Base-by-base conservation (phyloP, 2,797 vertebrate species). In the Caiman crocodilus region DNA sequence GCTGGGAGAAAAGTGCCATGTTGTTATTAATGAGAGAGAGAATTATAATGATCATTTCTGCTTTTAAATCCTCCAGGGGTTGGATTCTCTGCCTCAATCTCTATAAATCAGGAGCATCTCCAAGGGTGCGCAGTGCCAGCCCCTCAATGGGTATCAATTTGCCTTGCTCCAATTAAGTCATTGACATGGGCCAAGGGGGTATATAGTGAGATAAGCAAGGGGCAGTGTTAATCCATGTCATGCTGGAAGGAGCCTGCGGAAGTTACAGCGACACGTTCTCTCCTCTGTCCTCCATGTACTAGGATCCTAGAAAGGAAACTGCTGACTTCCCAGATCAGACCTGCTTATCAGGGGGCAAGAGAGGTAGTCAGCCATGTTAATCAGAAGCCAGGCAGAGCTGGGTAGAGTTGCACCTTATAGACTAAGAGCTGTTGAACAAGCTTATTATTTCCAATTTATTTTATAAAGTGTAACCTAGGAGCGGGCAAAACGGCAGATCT, bases 21-120 rank as follows among this genome's bases (percentile, higher is more conserved):
- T 55, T 90, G 8, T 1, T 17, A 23, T 5, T 17, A 28, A 79
- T 0, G 14, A 0, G 14, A 13, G 1, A 28, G 3, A 59, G 8
- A 56, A 57, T 14, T 21, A 28, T 5, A 56, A 61, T 32, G 59
- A n/a, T 14, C 0, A 0, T 10, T 11, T 91, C 56, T 86, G 21
- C 81, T 88, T 32, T 79, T 69, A 26, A 56, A 82, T 84, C 57
- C 28, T 79, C 73, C 67, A 26, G 11, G 14, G 17, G 21, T 8
- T 32, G 16, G 32, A 61, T 26, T 78, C 17, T 76, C 23, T 14
- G 14, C 56, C 2, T 82, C 79, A 58, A 7, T 12, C 28, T 55
- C 30, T 75, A 5, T 20, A 6, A 77, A 35, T 73, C 69, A 50
- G 23, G 11, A 6, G 25, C 3, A 7, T 78, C 32, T 56, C 10